Percentiles rank a stretch among this genome's conserved stretches.
These are phyloP conservation scores for Trachythela sp. DNA, from an alignment of 64 coral and sea anemone species.

Conservation along the genomic window DNA sequence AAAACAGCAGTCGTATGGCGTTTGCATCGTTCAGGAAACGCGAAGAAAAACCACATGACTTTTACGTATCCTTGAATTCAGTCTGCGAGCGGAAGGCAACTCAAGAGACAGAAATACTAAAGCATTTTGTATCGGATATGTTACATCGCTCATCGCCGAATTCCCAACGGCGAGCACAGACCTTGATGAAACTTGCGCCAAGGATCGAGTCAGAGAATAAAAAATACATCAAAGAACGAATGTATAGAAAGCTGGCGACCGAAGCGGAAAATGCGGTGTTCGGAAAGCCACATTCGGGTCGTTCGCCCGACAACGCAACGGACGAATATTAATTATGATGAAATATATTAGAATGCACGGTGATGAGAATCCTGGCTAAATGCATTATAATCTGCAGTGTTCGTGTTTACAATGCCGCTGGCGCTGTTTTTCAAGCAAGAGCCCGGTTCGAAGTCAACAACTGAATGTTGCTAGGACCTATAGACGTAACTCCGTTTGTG, in stretches of 20 bases:
- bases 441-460: too few relatives aligned
- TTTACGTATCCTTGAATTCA: neutral
- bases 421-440: too few relatives aligned
- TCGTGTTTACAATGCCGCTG: too few relatives aligned
- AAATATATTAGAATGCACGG: too few relatives aligned
- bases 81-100: neutral
- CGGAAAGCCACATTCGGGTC: neutral
- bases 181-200: neutral
- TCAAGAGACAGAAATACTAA: neutral
- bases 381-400: too few relatives aligned
- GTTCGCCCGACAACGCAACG: too few relatives aligned
- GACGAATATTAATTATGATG: too few relatives aligned
- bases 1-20: too few relatives aligned
- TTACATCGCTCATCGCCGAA: neutral
- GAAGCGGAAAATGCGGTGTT: constrained; percentile 4
- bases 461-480: too few relatives aligned
- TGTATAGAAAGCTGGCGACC: neutral
- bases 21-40: neutral
- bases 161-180: neutral
- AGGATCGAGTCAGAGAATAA: neutral
- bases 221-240: constrained; percentile 17
- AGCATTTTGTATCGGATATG: neutral
- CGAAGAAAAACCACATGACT: neutral
- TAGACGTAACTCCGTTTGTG: too few relatives aligned
- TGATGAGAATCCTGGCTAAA: too few relatives aligned